These are phyloP conservation scores for Xestia c-nigrum DNA, from an alignment of 2,888 invertebrate genomes.

Conservation along the genomic window DNA sequence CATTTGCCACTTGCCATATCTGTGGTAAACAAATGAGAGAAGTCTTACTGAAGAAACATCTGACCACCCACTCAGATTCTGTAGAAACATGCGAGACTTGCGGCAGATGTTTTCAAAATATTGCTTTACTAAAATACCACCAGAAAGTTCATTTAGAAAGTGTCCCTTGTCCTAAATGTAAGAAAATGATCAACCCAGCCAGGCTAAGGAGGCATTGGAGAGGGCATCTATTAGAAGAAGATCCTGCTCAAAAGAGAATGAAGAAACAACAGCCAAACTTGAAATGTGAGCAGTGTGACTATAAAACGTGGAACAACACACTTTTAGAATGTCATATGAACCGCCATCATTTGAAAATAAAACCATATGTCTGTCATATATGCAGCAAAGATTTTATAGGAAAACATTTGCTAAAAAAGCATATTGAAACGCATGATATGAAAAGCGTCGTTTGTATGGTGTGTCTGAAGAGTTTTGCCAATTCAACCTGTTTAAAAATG, in stretches of 20 bases:
- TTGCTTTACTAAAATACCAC: conserved; percentile 65
- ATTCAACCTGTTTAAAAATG: conserved; percentile 73
- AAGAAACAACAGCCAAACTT: conserved; percentile 39
- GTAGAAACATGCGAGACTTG: conserved; percentile 68
- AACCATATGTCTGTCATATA: conserved; percentile 70
- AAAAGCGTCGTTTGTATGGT: conserved; percentile 66
- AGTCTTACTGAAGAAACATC: conserved; percentile 58
- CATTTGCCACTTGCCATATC: conserved; percentile 54
- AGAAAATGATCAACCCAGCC: conserved; percentile 67
- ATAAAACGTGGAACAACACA: conserved; percentile 62
- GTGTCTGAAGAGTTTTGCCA: conserved; percentile 74
- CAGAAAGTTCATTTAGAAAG: conserved; percentile 68
- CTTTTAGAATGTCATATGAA: conserved; percentile 72
- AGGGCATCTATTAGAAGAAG: conserved; percentile 54
- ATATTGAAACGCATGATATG: conserved; percentile 68
- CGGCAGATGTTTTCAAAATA: conserved; percentile 68
- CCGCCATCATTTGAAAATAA: conserved; percentile 71
- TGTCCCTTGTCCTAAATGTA: conserved; percentile 69
- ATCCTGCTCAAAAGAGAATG: conserved; percentile 11
- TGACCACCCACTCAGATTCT: conserved; percentile 63
- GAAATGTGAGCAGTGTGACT: conserved; percentile 64
- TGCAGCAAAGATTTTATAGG: conserved; percentile 73
- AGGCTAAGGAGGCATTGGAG: conserved; percentile 71
- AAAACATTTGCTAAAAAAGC: conserved; percentile 70
- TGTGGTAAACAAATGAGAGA: conserved; percentile 67